phyloP scores from a whole-genome alignment of 2,888 invertebrate species.

The Odontomyia ornata region DNA sequence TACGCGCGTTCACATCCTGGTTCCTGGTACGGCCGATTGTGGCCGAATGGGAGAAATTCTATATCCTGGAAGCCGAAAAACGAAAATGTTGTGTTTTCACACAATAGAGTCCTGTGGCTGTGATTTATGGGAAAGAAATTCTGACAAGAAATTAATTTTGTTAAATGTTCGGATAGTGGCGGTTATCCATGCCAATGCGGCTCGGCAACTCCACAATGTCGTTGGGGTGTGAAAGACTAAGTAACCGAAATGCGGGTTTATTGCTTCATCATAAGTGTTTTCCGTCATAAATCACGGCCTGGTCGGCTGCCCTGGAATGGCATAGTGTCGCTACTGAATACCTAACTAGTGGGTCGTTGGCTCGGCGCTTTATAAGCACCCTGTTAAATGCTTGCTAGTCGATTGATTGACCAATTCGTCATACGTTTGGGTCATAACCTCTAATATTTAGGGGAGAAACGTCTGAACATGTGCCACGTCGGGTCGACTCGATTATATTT shows the following conservation, averaged over 20 bases:
- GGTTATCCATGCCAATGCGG: not conserved
- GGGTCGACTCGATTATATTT: too few relatives aligned
- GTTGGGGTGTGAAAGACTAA: conserved; percentile 35
- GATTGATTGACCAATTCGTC: not conserved
- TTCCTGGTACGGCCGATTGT: not conserved
- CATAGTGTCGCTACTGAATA: not conserved
- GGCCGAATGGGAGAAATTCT: not conserved
- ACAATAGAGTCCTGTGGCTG: conserved; percentile 19
- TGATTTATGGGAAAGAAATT: conserved; percentile 46
- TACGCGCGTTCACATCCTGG: not conserved
- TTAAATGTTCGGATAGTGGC: conserved; percentile 41
- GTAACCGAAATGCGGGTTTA: conserved; percentile 44
- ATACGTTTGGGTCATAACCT: not conserved
- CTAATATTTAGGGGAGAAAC: not conserved
- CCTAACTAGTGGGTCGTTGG: not conserved
- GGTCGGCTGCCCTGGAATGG: not conserved
- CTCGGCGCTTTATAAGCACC: not conserved
- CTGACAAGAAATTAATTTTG: conserved; percentile 48
- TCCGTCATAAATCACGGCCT: conserved; percentile 44
- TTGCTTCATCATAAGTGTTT: conserved; percentile 47
- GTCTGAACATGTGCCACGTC: too few relatives aligned
- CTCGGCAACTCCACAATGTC: not conserved
- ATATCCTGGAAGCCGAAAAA: conserved; percentile 1
- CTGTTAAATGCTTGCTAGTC: not conserved
- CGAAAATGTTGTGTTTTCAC: conserved; percentile 23